A percentile compares a stretch with the other conserved stretches of the same genome.
phyloP scores from a whole-genome alignment of 2,797 vertebrate genomes.

The Eulemur coronatus region DNA sequence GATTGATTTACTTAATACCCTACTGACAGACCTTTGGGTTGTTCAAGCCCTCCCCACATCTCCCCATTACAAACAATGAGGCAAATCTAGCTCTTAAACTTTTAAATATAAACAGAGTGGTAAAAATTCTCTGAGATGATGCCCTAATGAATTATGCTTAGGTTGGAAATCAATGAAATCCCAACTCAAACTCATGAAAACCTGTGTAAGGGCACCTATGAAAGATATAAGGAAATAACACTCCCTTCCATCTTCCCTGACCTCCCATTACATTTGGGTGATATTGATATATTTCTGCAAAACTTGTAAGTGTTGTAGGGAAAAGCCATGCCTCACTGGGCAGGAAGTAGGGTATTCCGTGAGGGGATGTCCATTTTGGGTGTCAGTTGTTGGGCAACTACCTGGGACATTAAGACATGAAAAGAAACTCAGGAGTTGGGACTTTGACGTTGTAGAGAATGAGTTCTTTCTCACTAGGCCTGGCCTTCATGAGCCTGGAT shows the following conservation, averaged over 20 bases:
- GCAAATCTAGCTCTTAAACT: constrained; percentile 22
- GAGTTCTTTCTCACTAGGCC: background rate
- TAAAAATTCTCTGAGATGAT: constrained; percentile 24
- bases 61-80: background rate
- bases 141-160: background rate
- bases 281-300: background rate
- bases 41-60: background rate
- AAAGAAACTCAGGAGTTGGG: constrained; percentile 34
- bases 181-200: constrained; percentile 4
- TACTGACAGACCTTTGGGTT: background rate
- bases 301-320: background rate
- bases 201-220: background rate
- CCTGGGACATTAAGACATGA: background rate
- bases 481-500: background rate
- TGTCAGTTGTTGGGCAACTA: background rate
- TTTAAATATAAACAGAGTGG: constrained; percentile 27
- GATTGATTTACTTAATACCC: background rate
- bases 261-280: background rate
- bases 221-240: background rate
- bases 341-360: background rate
- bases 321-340: background rate
- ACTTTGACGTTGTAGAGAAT: background rate
- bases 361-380: background rate
- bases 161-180: constrained; percentile 27
- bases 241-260: background rate